Evolutionary conservation across 2,888 invertebrate genomes (phyloP), one percentile per base, ranked within the genome.

Genomic region (Synanthedon myopaeformis): DNA sequence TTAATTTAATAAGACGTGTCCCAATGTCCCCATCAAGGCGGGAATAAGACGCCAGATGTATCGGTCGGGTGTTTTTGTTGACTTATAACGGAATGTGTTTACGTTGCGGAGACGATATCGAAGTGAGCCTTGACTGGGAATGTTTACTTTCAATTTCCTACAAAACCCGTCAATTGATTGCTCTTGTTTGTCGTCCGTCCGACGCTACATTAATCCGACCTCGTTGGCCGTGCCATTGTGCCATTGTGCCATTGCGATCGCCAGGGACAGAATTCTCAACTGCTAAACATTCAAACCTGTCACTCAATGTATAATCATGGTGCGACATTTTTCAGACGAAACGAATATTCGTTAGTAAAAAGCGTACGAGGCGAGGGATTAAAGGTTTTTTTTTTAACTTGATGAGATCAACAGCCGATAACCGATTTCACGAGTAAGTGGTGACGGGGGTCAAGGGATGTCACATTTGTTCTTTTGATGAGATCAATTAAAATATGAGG

Each of bases 131-230:
- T 49, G 48, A 51, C 55, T 55, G 60, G 63, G 55, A 57, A 28
- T 74, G 75, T 76, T 76, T 76, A 66, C 71, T 72, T 78, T 75
- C 73, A 72, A 77, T 77, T 72, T 70, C 62, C 58, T 68, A 67
- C 59, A 58, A 67, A 72, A 76, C 65, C 17, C 49, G 49, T 49
- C 49, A 49, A 49, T 17, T 70, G 69, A 74, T 70, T 70, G 66
- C 58, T 62, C 60, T 67, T 67, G 67, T 69, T 67, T 66, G 64
- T 55, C 42, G n/a, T 42, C 12, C 42, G 42, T 13, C n/a, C 42
- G 13, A 13, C 42, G 42, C 42, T 13, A 42, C n/a, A 42, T 42
- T 42, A 42, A 42, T 42, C 42, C 42, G 12, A 42, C n/a, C 42
- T 42, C 42, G 42, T 13, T 42, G 42, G 28, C 28, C 6, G 28